Evolutionary conservation across 1,140 invertebrate species (phyloP), one percentile per base, ranked within the genome.

Genomic region (Tetramorium parvispinum): DNA sequence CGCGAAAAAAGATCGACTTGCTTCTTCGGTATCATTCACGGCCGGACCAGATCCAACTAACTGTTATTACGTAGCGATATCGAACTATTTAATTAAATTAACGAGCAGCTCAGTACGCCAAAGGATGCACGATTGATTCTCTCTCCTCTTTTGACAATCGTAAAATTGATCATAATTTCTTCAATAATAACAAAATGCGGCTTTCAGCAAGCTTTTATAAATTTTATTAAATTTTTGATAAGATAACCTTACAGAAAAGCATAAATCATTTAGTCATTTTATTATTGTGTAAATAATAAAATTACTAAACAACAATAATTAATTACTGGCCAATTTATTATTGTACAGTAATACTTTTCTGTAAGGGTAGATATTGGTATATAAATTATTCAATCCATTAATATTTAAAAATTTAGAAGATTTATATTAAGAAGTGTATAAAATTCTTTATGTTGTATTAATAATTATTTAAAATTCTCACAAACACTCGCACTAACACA

Each of bases 11-110:
- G 49, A 21, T 73, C 37, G 18, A 21, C 13, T 46, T n/a, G 37
- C 10, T 73, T 57, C 46, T 70, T 70, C 21, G 16, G 3, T 70
- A 21, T 81, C 37, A 57, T 51, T 59, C 68, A 24, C 51, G 32
- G 11, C 32, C 37, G 65, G 51, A 43, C 7, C 21, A 46, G 79
- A 55, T 18, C 53, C 18, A 73, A 82, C 68, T 82, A 70, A 57
- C 40, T 2, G 57, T 59, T 65, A 82, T 71, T 8, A 70, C 49
- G 59, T 71, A 18, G 68, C 71, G 90, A 90, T 91, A 91, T 91
- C 87, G 75, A 89, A 81, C 75, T 37, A 76, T 91, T 91, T 83
- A 91, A 91, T 91, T 88, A 89, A 91, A 87, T 90, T 91, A 91
- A 88, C 89, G 57, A 91, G 85, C 32, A 24, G 51, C 85, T 51